Evolutionary conservation across 2,888 invertebrate genomes (phyloP).

Genomic region (Acronicta alni): DNA sequence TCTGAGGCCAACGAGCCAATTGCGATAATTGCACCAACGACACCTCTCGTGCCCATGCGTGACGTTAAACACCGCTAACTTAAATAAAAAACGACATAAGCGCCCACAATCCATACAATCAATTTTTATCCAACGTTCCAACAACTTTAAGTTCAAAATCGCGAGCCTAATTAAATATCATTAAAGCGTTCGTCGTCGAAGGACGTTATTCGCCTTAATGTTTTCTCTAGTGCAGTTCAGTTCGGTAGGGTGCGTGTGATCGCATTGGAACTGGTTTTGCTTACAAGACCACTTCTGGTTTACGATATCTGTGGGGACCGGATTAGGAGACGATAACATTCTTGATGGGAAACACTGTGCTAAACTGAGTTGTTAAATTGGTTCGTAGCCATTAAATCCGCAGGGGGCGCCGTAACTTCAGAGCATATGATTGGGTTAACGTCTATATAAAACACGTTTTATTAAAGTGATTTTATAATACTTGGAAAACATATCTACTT

Average conservation of each 20-base stretch:
- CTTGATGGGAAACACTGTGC: slow-evolving; percentile 82
- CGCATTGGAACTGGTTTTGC: slow-evolving; percentile 82
- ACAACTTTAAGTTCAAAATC: slow-evolving; percentile 68
- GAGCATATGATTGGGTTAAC: slow-evolving; percentile 66
- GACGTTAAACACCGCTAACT: slow-evolving; percentile 75
- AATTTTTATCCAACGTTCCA: slow-evolving; percentile 64
- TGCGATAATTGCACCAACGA: slow-evolving; percentile 87
- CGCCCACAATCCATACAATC: slow-evolving; percentile 55
- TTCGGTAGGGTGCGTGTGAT: slow-evolving; percentile 79
- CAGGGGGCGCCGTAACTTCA: slow-evolving; percentile 72
- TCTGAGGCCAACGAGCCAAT: slow-evolving; percentile 86
- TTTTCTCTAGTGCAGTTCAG: slow-evolving; percentile 76
- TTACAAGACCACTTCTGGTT: slow-evolving; percentile 85
- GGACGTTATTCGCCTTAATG: slow-evolving; percentile 69
- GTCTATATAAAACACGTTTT: slow-evolving; percentile 66
- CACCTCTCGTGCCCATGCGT: slow-evolving; percentile 86
- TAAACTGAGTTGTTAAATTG: slow-evolving; percentile 82
- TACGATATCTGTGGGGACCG: slow-evolving; percentile 85
- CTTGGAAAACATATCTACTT: slow-evolving; percentile 44
- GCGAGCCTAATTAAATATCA: slow-evolving; percentile 54
- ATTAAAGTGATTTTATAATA: slow-evolving; percentile 51
- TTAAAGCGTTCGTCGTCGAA: slow-evolving; percentile 65
- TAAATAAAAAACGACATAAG: slow-evolving; percentile 71
- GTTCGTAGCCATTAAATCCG: slow-evolving; percentile 76
- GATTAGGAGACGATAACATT: slow-evolving; percentile 86